Evolutionary conservation across 1,140 invertebrate genomes (phyloP).

Genomic region (Drosophila pectinifera): DNA sequence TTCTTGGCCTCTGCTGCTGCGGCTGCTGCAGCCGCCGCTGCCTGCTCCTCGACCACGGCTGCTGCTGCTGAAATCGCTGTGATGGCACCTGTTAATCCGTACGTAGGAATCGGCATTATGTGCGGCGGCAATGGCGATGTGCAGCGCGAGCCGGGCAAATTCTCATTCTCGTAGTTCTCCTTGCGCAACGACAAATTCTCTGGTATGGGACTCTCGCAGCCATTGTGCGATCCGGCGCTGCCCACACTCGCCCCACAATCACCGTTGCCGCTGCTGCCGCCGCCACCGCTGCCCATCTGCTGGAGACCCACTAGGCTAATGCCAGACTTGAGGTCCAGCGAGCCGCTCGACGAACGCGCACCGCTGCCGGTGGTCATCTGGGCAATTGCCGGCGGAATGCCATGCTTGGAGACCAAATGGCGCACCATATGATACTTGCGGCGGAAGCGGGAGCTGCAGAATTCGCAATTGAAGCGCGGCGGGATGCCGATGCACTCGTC

Average conservation of each 20-base stretch:
- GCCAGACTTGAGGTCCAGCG: constrained; percentile 35
- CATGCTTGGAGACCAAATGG: constrained; percentile 86
- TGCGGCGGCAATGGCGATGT: constrained; percentile 67
- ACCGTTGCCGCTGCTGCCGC: constrained; percentile 56
- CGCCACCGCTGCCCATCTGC: constrained; percentile 36
- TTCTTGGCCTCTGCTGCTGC: constrained; percentile 42
- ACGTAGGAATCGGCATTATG: constrained; percentile 68
- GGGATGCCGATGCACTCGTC: constrained; percentile 89
- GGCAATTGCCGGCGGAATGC: constrained; percentile 74
- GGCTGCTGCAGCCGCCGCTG: constrained; percentile 63
- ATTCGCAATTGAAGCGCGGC: constrained; percentile 89
- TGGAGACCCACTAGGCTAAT: not conserved
- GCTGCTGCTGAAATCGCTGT: constrained; percentile 81
- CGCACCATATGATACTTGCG: constrained; percentile 88
- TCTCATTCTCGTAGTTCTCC: constrained; percentile 70
- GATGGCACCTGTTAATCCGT: constrained; percentile 79
- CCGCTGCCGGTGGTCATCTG: constrained; percentile 78
- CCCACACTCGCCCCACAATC: constrained; percentile 75
- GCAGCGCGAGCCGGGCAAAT: constrained; percentile 54
- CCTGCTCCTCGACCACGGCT: constrained; percentile 71
- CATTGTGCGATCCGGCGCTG: constrained; percentile 70
- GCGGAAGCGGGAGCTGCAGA: constrained; percentile 87
- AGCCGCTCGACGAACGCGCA: constrained; percentile 37
- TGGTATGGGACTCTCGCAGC: constrained; percentile 73
- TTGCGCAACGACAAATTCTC: constrained; percentile 81